Base-by-base conservation (phyloP, 2,888 invertebrate species). In the Ectropis crepuscularia region DNA sequence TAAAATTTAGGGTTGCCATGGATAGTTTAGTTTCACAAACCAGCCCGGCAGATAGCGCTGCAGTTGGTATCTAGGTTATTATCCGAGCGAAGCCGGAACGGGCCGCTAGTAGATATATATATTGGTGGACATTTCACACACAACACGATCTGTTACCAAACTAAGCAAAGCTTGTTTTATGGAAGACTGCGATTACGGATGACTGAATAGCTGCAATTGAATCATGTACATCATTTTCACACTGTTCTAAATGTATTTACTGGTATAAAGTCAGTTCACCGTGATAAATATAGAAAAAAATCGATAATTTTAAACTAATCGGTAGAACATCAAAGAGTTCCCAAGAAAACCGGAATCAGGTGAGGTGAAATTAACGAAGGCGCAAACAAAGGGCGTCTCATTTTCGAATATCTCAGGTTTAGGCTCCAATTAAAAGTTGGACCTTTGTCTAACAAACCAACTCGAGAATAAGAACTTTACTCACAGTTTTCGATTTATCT, bases 391-490 rank as follows among this genome's bases (percentile, higher is more conserved):
- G 68, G 74, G 64, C 50, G 49, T 60, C 62, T 70, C 70, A 68
- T 74, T 70, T 69, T 72, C 72, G 61, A 77, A 79, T 74, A 73
- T 76, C 82, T 79, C 79, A 75, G 78, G 75, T 81, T 81, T 76
- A 71, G 73, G 66, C 72, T 66, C 76, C 80, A 79, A 81, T 82
- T 81, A 80, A 82, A 81, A 81, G 79, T 80, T 82, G 71, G 69
- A 57, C 67, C 73, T 75, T 78, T 81, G 80, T 77, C 70, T 67
- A 73, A 71, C 72, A 74, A 75, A 76, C 74, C 74, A 57, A 72
- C 74, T 72, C 73, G 67, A 74, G 73, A 76, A 72, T 73, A 75
- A 74, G 36, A 42, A 45, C n/a, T 45, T 41, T 11, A 64, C 64
- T 60, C n/a, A 64, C 64, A 51, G 47, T 10, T 11, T 7, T 1